Base-by-base conservation (phyloP, 2,888 invertebrate species). In the Girardia tigrina region DNA sequence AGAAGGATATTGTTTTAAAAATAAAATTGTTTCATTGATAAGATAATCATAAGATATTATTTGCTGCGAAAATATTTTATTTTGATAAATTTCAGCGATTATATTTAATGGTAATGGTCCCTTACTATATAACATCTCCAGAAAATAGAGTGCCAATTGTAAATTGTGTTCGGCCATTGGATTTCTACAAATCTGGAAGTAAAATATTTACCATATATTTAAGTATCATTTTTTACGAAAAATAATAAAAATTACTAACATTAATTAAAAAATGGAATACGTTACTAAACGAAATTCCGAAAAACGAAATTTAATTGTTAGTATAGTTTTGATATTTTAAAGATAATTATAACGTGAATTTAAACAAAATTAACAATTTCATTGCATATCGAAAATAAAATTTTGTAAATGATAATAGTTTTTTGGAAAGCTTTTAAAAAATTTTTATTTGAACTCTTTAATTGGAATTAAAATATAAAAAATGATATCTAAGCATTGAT, bases 1-100 rank as follows among this genome's bases (percentile, higher is more conserved):
- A 12, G 56, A 56, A 20, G 56, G 56, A 56, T 56, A 56, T n/a
- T 56, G 56, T n/a, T 56, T 56, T 56, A 56, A 56, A 56, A 56
- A 56, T 23, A 56, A 56, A 4, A 56, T 23, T 23, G 56, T 56
- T 56, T 56, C 56, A n/a, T 56, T 56, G n/a, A 56, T 4, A 6
- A 56, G n/a, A 56, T 56, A 12, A 56, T 56, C 56, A 56, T 56
- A 56, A 2, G 56, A 12, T 56, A 56, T 4, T 23, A 56, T 56
- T 16, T 56, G 56, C n/a, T 56, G 56, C 6, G 56, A 23, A 56
- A 4, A 56, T 56, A 56, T 56, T 56, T 56, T 56, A 56, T 23
- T 56, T 56, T 56, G 56, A 16, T 56, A 56, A 56, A 56, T 23
- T 56, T 56, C 56, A 20, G 56, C 56, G n/a, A 56, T 16, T 23